A percentile compares a stretch with the other conserved stretches of the same genome.
Evolutionary conservation across 2,888 invertebrate genomes (phyloP).

Genomic region (Tetheella fluctuosa): DNA sequence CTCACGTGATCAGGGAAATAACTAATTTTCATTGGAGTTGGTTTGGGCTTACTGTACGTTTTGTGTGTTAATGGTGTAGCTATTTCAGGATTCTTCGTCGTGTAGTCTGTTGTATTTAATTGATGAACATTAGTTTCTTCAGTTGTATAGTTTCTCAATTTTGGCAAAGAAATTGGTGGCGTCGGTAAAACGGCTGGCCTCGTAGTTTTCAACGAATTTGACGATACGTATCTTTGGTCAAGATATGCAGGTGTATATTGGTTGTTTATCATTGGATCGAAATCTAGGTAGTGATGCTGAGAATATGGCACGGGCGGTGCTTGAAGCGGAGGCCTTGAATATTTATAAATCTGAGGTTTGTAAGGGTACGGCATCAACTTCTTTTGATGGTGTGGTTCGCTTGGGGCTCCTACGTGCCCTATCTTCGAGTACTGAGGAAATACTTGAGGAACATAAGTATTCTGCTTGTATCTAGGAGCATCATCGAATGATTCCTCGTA

Average conservation of each 20-base stretch:
- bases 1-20: conserved; percentile 69
- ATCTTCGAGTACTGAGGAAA: conserved; percentile 58
- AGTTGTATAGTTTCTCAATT: conserved; percentile 47
- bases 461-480: conserved; percentile 49
- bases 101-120: conserved; percentile 48
- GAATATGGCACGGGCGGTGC: conserved; percentile 48
- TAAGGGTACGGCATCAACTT: conserved; percentile 57
- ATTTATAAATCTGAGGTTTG: conserved; percentile 56
- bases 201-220: conserved; percentile 60
- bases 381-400: conserved; percentile 59
- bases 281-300: conserved; percentile 56
- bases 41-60: conserved; percentile 52
- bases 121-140: conserved; percentile 37
- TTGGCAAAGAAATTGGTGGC: conserved; percentile 38
- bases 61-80: conserved; percentile 43
- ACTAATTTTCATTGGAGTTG: conserved; percentile 54
- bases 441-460: conserved; percentile 41
- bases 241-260: conserved; percentile 41
- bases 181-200: conserved; percentile 68
- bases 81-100: conserved; percentile 54
- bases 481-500: conserved; percentile 61
- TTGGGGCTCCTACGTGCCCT: conserved; percentile 47
- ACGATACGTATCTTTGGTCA: conserved; percentile 53
- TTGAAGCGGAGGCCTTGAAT: conserved; percentile 53
- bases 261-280: conserved; percentile 31